These are phyloP conservation scores for Tangara arthus DNA, from an alignment of 2,797 vertebrate genomes.

Conservation along the genomic window DNA sequence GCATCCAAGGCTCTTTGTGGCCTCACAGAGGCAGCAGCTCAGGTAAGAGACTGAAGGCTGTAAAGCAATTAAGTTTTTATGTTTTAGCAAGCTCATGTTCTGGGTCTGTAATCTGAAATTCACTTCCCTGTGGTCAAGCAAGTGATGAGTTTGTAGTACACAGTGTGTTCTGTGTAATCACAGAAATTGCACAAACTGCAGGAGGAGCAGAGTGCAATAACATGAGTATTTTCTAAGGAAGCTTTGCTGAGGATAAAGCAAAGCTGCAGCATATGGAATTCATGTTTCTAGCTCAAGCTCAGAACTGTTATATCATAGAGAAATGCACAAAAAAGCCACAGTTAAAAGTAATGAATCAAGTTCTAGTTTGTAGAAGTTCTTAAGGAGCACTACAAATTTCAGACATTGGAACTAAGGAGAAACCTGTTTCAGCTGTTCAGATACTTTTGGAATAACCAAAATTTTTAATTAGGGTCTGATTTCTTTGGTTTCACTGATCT, in stretches of 20 bases:
- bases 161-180: fast-evolving
- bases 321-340: not conserved
- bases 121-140: not conserved
- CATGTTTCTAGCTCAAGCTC: not conserved
- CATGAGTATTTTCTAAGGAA: fast-evolving
- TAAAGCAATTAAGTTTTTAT: not conserved
- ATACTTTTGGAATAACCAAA: not conserved
- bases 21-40: slow-evolving; percentile 94
- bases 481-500: not conserved
- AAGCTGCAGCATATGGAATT: not conserved
- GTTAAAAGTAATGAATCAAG: not conserved
- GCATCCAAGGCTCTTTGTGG: slow-evolving; percentile 97
- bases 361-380: not conserved
- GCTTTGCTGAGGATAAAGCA: not conserved
- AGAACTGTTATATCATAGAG: not conserved
- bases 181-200: fast-evolving
- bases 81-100: not conserved
- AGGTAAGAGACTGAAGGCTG: slow-evolving; percentile 79
- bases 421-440: not conserved
- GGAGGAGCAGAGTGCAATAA: not conserved
- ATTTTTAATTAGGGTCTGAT: not conserved
- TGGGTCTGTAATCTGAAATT: not conserved
- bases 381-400: not conserved
- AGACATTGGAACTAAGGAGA: not conserved
- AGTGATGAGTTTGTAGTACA: fast-evolving